Evolutionary conservation across 2,888 invertebrate genomes (phyloP).

Genomic region (Eupithecia subumbrata): DNA sequence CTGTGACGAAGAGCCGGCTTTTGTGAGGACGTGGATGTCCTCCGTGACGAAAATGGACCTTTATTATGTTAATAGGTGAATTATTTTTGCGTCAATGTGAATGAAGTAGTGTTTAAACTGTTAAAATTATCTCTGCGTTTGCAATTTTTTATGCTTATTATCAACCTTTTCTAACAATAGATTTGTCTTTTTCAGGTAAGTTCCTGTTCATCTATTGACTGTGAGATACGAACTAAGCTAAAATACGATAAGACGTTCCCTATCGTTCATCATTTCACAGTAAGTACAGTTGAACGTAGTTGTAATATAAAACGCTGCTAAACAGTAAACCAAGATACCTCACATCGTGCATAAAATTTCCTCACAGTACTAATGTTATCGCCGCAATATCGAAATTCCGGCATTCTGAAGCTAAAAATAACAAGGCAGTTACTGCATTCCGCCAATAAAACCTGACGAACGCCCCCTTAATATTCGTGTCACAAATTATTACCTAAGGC

Average conservation of each 20-base stretch:
- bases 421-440: slow-evolving; percentile 19
- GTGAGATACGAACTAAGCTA: background rate
- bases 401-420: slow-evolving; percentile 3
- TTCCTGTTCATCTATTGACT: background rate
- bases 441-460: slow-evolving; percentile 19
- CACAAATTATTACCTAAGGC: slow-evolving; percentile 44
- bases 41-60: slow-evolving; percentile 24
- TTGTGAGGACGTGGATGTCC: slow-evolving; percentile 37
- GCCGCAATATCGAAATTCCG: slow-evolving; percentile 8
- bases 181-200: slow-evolving; percentile 1
- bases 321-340: background rate
- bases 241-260: background rate
- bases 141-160: background rate
- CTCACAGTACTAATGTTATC: slow-evolving; percentile 1
- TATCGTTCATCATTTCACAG: background rate
- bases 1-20: slow-evolving; percentile 53
- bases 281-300: background rate
- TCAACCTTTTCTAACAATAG: background rate
- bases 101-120: background rate
- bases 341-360: background rate
- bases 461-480: slow-evolving; percentile 40
- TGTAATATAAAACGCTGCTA: background rate
- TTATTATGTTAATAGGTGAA: slow-evolving; percentile 14
- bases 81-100: slow-evolving; percentile 6
- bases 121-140: background rate